A percentile compares a stretch with the other conserved stretches of the same genome.
These are phyloP conservation scores for Dipus sagitta DNA, from an alignment of 2,797 vertebrate species.

Conservation along the genomic window DNA sequence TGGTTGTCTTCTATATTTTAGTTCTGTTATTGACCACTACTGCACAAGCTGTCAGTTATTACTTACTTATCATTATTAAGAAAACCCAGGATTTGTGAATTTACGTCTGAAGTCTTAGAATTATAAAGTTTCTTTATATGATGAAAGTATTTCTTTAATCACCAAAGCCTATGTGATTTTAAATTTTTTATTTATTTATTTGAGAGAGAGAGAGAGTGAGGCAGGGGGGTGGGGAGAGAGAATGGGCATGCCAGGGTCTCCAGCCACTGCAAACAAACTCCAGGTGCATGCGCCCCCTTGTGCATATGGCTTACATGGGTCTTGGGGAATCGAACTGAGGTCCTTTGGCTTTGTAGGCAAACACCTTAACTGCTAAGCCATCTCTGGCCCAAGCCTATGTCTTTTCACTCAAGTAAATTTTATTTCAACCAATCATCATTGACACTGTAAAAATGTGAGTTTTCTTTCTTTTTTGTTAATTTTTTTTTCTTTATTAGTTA, in stretches of 20 bases:
- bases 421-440: background rate
- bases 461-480: too few species aligned
- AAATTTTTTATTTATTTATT: too few species aligned
- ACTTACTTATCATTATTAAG: constrained; percentile 23
- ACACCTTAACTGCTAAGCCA: too few species aligned
- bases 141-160: background rate
- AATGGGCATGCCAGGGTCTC: too few species aligned
- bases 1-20: background rate
- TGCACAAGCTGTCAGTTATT: background rate
- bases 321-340: too few species aligned
- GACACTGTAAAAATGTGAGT: background rate
- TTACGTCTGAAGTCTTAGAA: background rate
- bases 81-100: constrained; percentile 11
- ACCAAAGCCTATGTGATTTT: background rate
- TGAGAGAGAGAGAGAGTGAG: too few species aligned
- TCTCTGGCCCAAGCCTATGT: background rate
- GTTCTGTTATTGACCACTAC: background rate
- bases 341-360: too few species aligned
- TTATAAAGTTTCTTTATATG: background rate
- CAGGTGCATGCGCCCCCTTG: too few species aligned
- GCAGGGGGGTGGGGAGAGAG: too few species aligned
- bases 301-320: too few species aligned
- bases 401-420: constrained; percentile 35
- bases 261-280: too few species aligned
- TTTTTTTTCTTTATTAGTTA: too few species aligned